Conservation (phyloP, 2,888 invertebrate species). For the Sericinus montela region DNA sequence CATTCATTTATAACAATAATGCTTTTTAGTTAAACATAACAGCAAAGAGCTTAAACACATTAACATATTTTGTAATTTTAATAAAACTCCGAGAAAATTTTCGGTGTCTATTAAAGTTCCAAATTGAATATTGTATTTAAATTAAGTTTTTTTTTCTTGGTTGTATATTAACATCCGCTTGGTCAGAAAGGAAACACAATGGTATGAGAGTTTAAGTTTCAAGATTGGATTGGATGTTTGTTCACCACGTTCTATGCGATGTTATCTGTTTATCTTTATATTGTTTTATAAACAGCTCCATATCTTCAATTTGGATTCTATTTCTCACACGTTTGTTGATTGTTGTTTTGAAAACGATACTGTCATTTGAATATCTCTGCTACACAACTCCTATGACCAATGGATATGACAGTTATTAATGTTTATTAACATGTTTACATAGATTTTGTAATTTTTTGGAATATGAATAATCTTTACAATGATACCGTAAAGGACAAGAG, state of each 20-base stretch:
- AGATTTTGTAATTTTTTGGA: too few species aligned
- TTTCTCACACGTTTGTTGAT: conserved; percentile 5
- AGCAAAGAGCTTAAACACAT: not conserved
- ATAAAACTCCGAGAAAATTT: conserved; percentile 8
- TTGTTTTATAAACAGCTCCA: conserved; percentile 13
- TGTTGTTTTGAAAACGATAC: not conserved
- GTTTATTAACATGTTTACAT: too few species aligned
- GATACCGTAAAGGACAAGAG: too few species aligned
- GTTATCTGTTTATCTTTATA: conserved; percentile 12
- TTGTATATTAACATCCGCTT: conserved; percentile 10
- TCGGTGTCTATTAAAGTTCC: conserved; percentile 9
- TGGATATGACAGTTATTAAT: too few species aligned
- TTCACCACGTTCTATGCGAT: conserved; percentile 8
- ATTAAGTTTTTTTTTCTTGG: conserved; percentile 13
- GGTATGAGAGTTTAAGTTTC: not conserved
- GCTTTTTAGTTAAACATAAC: too few species aligned
- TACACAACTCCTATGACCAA: too few species aligned
- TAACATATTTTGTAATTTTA: conserved; percentile 3
- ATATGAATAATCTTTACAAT: too few species aligned
- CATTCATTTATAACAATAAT: too few species aligned
- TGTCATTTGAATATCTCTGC: too few species aligned
- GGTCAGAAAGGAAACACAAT: not conserved
- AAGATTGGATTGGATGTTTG: conserved; percentile 2
- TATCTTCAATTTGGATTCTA: not conserved
- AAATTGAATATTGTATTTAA: conserved; percentile 20